phyloP scores from a whole-genome alignment of 2,113 vertebrate species.

The Ctenomys sociabilis region DNA sequence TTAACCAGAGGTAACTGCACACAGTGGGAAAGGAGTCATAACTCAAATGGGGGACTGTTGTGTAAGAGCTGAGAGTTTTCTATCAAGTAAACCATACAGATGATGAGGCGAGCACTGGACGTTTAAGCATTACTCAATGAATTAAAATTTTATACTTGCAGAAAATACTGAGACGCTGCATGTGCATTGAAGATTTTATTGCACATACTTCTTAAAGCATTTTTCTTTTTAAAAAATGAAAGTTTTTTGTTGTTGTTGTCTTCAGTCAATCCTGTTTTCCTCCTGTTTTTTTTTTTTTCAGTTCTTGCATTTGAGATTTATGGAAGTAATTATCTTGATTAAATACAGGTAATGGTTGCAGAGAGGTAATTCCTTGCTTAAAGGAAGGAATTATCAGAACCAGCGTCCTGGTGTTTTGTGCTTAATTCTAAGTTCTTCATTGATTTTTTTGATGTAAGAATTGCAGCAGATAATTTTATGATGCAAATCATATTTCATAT shows the following conservation, averaged over 20 bases:
- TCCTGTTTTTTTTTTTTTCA: not conserved
- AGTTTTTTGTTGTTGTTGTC: not conserved
- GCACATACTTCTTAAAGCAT: not conserved
- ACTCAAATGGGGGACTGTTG: not conserved
- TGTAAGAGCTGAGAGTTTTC: not conserved
- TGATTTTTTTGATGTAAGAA: conserved; percentile 42
- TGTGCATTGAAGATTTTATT: not conserved
- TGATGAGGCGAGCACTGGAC: not conserved
- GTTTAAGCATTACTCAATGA: not conserved
- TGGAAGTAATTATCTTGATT: conserved; percentile 66
- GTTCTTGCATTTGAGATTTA: conserved; percentile 38
- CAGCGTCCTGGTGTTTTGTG: conserved; percentile 50
- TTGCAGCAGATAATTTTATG: not conserved
- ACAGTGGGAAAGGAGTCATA: not conserved
- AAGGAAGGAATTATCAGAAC: conserved; percentile 49
- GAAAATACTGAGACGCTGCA: not conserved
- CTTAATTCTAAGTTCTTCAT: conserved; percentile 52
- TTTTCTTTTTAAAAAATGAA: not conserved
- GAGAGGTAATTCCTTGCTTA: conserved; percentile 50
- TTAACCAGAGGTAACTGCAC: not conserved
- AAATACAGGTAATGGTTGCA: conserved; percentile 52
- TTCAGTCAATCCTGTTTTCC: not conserved
- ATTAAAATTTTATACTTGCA: not conserved
- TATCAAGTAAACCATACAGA: not conserved
- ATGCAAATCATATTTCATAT: not conserved